These are phyloP conservation scores for Malacoctenus gilli DNA, from an alignment of 2,797 vertebrate genomes.

Conservation along the genomic window DNA sequence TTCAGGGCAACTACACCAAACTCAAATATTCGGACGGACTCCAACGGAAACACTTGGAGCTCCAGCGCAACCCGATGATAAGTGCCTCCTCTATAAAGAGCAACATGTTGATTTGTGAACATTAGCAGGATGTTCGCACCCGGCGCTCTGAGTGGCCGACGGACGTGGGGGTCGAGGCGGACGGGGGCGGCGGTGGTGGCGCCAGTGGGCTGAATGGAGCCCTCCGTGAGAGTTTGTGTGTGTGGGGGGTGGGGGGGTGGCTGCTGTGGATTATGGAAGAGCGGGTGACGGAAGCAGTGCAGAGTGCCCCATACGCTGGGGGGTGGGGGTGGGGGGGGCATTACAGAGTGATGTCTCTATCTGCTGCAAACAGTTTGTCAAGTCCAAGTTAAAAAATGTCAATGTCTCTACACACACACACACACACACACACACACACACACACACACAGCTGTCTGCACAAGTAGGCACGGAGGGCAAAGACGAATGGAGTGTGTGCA, in stretches of 20 bases:
- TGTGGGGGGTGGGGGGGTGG: no score
- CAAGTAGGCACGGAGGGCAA: not conserved
- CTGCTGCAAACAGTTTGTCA: constrained; percentile 46
- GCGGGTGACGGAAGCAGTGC: constrained; percentile 58
- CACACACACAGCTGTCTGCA: constrained; percentile 22
- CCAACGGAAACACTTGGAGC: no score
- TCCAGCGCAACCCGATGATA: no score
- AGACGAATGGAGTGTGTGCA: constrained; percentile 18
- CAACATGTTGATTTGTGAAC: constrained; percentile 10
- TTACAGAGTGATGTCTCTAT: constrained; percentile 50
- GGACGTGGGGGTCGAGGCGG: not conserved
- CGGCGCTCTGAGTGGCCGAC: constrained; percentile 10
- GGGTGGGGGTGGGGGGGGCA: constrained; percentile 43
- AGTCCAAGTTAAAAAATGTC: no score
- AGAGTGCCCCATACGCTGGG: constrained; percentile 38
- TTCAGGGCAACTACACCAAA: no score
- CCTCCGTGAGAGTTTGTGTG: constrained; percentile 49
- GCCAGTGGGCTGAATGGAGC: constrained; percentile 49
- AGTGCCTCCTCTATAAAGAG: not conserved
- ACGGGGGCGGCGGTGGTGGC: constrained; percentile 9
- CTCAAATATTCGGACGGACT: no score
- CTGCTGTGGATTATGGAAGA: constrained; percentile 38
- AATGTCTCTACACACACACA: no score
- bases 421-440: constrained; percentile 9
- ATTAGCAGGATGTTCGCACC: constrained; percentile 11